These are phyloP conservation scores for Odontesthes bonariensis DNA, from an alignment of 2,113 vertebrate genomes.

Conservation along the genomic window DNA sequence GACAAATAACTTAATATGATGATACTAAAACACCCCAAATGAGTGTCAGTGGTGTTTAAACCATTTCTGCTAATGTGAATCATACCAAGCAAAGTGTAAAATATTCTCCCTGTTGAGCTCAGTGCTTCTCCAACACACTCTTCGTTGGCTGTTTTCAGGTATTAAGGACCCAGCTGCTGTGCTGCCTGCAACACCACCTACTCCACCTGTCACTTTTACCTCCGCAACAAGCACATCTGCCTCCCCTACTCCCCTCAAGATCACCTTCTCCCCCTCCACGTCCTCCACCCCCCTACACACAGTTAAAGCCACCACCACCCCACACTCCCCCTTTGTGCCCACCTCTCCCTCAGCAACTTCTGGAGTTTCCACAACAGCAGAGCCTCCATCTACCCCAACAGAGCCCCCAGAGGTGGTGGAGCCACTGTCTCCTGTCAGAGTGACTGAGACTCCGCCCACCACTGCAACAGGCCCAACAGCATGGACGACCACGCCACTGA, in stretches of 20 bases:
- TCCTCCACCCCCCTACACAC: constrained; percentile 23
- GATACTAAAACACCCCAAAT: not conserved
- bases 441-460: constrained; percentile 37
- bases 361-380: constrained; percentile 23
- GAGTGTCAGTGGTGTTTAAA: not conserved
- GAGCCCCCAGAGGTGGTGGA: constrained; percentile 47
- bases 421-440: constrained; percentile 49
- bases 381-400: constrained; percentile 20
- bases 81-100: no score
- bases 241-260: constrained; percentile 4
- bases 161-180: constrained; percentile 79
- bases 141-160: constrained; percentile 81
- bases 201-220: constrained; percentile 55
- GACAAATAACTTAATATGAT: not conserved
- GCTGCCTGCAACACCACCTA: constrained; percentile 41
- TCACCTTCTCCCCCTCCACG: constrained; percentile 19
- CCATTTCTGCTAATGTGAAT: no score
- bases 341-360: constrained; percentile 17
- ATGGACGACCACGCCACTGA: constrained; percentile 23
- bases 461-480: constrained; percentile 23
- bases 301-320: constrained; percentile 17
- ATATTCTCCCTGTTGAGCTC: constrained; percentile 4
- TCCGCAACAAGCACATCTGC: constrained; percentile 24
- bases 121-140: constrained; percentile 50
- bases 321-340: not conserved